A percentile compares a stretch with the other conserved stretches of the same genome.
phyloP scores from a whole-genome alignment of 2,113 vertebrate species.

The Platysternon megacephalum region DNA sequence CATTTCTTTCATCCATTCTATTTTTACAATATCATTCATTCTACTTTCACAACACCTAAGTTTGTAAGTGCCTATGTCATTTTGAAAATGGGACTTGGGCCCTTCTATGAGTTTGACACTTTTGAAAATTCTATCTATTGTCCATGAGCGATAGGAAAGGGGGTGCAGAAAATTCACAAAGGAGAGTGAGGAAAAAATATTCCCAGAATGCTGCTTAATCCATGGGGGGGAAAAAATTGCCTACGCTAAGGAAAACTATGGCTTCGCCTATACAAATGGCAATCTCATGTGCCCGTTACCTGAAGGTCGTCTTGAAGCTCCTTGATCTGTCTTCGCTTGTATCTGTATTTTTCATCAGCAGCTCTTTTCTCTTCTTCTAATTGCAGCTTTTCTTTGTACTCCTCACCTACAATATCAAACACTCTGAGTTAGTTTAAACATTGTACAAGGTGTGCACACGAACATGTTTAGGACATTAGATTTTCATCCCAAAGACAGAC shows the following conservation, averaged over 20 bases:
- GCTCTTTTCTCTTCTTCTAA: slow-evolving; percentile 86
- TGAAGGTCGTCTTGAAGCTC: slow-evolving; percentile 87
- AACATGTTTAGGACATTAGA: neutral
- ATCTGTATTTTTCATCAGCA: slow-evolving; percentile 80
- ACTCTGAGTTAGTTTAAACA: neutral
- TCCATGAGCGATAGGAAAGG: neutral
- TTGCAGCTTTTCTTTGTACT: slow-evolving; percentile 83
- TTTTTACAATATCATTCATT: too few relatives aligned
- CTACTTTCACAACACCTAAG: too few relatives aligned
- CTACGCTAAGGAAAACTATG: neutral
- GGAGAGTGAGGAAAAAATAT: neutral
- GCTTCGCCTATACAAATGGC: neutral
- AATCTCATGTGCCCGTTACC: slow-evolving; percentile 74
- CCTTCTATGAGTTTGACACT: neutral
- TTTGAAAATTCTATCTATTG: neutral
- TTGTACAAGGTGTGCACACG: neutral
- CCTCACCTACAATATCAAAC: slow-evolving; percentile 78
- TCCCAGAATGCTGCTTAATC: accelerated
- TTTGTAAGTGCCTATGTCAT: neutral
- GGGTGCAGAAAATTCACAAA: neutral
- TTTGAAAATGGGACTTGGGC: neutral
- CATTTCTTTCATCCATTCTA: too few relatives aligned
- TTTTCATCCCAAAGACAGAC: neutral
- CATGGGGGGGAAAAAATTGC: neutral
- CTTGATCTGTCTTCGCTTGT: slow-evolving; percentile 82